Percentiles rank a stretch among this genome's conserved stretches.
Evolutionary conservation across 2,113 vertebrate species (phyloP).

Genomic region (Girardinichthys multiradiatus): DNA sequence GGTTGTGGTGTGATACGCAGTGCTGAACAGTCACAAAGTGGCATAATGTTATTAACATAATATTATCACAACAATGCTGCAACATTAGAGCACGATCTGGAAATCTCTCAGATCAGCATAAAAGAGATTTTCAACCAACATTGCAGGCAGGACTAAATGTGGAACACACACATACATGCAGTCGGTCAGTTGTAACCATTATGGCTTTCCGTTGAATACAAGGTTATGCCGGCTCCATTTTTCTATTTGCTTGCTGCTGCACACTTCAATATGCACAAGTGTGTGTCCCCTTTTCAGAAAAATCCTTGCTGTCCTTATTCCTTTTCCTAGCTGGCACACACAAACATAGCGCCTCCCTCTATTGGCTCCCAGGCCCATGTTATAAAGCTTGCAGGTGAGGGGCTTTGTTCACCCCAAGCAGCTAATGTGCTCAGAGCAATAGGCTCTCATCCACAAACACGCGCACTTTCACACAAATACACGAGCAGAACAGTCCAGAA

Average conservation of each 20-base stretch:
- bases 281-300: conserved; percentile 31
- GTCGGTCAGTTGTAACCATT: conserved; percentile 56
- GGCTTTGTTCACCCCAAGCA: conserved; percentile 73
- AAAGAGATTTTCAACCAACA: conserved; percentile 55
- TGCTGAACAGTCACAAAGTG: conserved; percentile 37
- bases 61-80: conserved; percentile 60
- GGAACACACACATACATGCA: conserved; percentile 20
- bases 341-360: conserved; percentile 30
- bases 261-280: conserved; percentile 11
- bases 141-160: conserved; percentile 39
- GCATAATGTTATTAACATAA: conserved; percentile 36
- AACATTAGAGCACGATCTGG: conserved; percentile 51
- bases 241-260: conserved; percentile 30
- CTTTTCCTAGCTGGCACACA: conserved; percentile 10
- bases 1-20: conserved; percentile 50
- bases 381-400: conserved; percentile 74
- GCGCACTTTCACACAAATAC: conserved; percentile 25
- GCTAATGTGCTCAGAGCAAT: conserved; percentile 75
- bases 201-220: conserved; percentile 46
- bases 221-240: conserved; percentile 48
- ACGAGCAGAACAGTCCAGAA: conserved; percentile 74
- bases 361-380: conserved; percentile 48
- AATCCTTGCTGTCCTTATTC: neutral
- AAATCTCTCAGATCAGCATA: conserved; percentile 57
- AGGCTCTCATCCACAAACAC: conserved; percentile 46